Percentiles rank a stretch among this genome's conserved stretches.
Evolutionary conservation across 1,140 invertebrate genomes (phyloP).

Genomic region (Psilanteris sp.): DNA sequence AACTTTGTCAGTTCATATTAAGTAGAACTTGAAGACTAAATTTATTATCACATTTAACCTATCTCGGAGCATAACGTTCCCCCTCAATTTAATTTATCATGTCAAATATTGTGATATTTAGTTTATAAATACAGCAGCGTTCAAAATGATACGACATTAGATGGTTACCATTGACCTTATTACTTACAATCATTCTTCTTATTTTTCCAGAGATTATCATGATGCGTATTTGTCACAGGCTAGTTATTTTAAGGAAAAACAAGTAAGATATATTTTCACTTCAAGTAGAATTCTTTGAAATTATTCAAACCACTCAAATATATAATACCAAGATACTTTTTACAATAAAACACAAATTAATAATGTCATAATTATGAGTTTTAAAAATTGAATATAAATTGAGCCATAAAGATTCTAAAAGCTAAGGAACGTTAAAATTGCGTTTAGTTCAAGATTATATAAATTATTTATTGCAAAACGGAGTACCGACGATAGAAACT

Average conservation of each 20-base stretch:
- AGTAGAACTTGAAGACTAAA: constrained; percentile 48
- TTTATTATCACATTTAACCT: constrained; percentile 52
- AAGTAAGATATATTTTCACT: not conserved
- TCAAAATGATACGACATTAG: constrained; percentile 26
- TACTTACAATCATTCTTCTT: constrained; percentile 39
- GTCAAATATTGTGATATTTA: constrained; percentile 37
- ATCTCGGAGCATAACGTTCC: constrained; percentile 19
- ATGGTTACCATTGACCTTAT: constrained; percentile 41
- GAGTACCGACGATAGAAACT: too few species aligned
- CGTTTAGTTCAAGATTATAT: too few species aligned
- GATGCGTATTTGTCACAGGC: constrained; percentile 33
- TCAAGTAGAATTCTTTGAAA: not conserved
- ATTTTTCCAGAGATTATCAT: constrained; percentile 25
- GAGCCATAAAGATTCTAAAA: too few species aligned
- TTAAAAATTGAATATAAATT: too few species aligned
- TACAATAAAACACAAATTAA: too few species aligned
- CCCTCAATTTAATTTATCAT: constrained; percentile 50
- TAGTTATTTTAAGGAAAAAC: constrained; percentile 15
- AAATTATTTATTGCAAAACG: too few species aligned
- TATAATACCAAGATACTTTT: too few species aligned
- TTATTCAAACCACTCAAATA: not conserved
- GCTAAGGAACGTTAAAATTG: too few species aligned
- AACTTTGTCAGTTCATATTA: constrained; percentile 48
- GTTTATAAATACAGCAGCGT: constrained; percentile 40
- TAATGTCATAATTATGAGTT: too few species aligned